phyloP scores from a whole-genome alignment of 2,797 vertebrate species.

The Sarcophilus harrisii region DNA sequence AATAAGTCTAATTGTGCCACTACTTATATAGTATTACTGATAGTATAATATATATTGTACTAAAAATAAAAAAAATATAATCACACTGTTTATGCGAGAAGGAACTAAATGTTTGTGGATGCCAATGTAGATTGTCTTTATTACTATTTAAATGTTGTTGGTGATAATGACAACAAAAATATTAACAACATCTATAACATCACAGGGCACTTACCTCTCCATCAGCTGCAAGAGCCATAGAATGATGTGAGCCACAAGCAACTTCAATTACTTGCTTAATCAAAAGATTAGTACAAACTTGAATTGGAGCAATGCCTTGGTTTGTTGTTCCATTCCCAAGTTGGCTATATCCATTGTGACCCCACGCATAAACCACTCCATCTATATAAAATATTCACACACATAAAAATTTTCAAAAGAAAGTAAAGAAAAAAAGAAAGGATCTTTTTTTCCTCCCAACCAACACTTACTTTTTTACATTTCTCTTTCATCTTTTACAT shows the following conservation, averaged over 20 bases:
- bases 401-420: constrained; percentile 34
- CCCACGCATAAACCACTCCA: constrained; percentile 96
- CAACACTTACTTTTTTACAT: not conserved
- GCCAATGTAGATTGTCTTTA: not conserved
- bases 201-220: constrained; percentile 91
- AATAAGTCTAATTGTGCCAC: not conserved
- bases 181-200: constrained; percentile 4
- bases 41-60: not conserved
- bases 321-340: constrained; percentile 96
- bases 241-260: constrained; percentile 98
- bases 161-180: constrained; percentile 6
- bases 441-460: not conserved
- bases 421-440: not conserved
- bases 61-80: not conserved
- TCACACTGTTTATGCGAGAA: not conserved
- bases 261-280: constrained; percentile 94
- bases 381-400: constrained; percentile 85
- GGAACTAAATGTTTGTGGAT: not conserved
- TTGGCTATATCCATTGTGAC: constrained; percentile 97
- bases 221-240: constrained; percentile 92
- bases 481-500: constrained; percentile 10
- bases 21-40: constrained; percentile 21
- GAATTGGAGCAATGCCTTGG: constrained; percentile 92
- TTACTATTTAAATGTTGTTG: not conserved
- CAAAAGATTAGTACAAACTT: constrained; percentile 93